Evolutionary conservation across 2,113 vertebrate genomes (phyloP).

Genomic region (Bos javanicus): DNA sequence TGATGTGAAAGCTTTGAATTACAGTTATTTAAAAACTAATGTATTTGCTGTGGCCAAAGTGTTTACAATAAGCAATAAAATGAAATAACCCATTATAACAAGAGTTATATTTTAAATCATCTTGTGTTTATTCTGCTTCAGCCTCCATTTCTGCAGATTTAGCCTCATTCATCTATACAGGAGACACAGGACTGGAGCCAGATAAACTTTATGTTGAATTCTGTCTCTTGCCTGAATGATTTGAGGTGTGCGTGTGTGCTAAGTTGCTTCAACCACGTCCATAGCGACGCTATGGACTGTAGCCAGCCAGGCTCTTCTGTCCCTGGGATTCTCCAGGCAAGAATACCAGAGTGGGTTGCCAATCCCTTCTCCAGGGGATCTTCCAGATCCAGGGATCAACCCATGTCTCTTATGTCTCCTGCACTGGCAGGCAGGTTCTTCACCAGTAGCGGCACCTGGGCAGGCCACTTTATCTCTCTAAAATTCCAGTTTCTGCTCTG

Average conservation of each 20-base stretch:
- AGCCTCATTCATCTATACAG: neutral
- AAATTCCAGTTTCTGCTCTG: conserved; percentile 13
- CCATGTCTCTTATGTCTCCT: neutral
- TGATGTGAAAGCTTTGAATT: neutral
- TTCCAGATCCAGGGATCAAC: neutral
- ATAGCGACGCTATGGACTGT: neutral
- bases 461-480: neutral
- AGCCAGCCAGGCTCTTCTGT: neutral
- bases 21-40: conserved; percentile 47
- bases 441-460: neutral
- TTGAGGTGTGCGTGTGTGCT: neutral
- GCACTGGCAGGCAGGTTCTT: neutral
- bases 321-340: neutral
- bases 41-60: conserved; percentile 30
- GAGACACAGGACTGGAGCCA: neutral
- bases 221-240: neutral
- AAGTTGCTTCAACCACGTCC: neutral
- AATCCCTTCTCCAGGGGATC: neutral
- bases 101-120: neutral
- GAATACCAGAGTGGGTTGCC: neutral
- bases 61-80: conserved; percentile 65
- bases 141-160: neutral
- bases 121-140: neutral
- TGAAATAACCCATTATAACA: conserved; percentile 29
- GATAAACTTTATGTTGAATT: neutral